A percentile compares a stretch with the other conserved stretches of the same genome.
Evolutionary conservation across 2,888 invertebrate genomes (phyloP).

Genomic region (Yponomeuta cagnagella): DNA sequence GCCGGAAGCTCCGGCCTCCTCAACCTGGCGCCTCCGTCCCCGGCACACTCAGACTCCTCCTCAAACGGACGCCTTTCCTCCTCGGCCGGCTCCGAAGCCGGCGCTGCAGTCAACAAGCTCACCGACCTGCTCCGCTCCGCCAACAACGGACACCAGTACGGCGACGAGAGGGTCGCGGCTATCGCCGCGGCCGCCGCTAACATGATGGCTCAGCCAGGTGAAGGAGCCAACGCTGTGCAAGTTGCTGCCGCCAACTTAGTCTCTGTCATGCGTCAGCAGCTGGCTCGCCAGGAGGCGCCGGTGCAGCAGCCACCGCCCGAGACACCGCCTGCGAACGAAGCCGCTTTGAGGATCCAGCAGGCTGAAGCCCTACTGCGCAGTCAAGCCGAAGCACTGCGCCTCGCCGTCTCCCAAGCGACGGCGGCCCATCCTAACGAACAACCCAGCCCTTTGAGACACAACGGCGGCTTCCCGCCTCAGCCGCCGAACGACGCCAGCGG

Average conservation of each 20-base stretch:
- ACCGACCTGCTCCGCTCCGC: conserved; percentile 76
- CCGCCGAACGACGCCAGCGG: conserved; percentile 60
- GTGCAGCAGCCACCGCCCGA: conserved; percentile 82
- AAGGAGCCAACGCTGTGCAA: conserved; percentile 80
- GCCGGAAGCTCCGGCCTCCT: conserved; percentile 79
- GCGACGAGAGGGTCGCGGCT: conserved; percentile 82
- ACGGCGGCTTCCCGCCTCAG: conserved; percentile 63
- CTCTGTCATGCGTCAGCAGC: conserved; percentile 82
- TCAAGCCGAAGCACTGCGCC: conserved; percentile 88
- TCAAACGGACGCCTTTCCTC: conserved; percentile 89
- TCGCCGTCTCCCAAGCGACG: conserved; percentile 85
- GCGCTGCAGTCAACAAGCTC: conserved; percentile 77
- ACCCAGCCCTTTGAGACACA: conserved; percentile 62
- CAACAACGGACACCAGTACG: conserved; percentile 81
- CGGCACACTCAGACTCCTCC: conserved; percentile 90
- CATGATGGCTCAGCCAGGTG: conserved; percentile 77
- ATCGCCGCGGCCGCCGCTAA: conserved; percentile 80
- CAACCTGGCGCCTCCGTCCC: conserved; percentile 87
- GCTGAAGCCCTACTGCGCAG: conserved; percentile 88
- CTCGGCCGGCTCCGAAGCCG: conserved; percentile 86
- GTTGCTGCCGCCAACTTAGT: conserved; percentile 86
- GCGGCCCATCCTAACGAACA: conserved; percentile 64
- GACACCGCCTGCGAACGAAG: conserved; percentile 86
- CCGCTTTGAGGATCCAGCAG: conserved; percentile 82
- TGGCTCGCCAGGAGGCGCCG: conserved; percentile 66